Evolutionary conservation across 2,113 vertebrate genomes (phyloP).

Genomic region (Phalacrocorax brasilianus): DNA sequence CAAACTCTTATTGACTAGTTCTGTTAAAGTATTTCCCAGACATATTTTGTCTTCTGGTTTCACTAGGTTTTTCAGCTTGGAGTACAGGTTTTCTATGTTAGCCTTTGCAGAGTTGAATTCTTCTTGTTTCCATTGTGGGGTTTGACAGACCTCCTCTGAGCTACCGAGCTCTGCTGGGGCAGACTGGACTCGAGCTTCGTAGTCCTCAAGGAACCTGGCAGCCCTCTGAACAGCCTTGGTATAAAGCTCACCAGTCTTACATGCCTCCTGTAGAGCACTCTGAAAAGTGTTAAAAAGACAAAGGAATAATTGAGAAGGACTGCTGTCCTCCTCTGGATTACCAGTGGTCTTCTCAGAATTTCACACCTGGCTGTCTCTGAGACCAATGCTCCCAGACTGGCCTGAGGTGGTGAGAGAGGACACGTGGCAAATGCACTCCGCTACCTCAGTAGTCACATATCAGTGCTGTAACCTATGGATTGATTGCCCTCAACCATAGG

Average conservation of each 20-base stretch:
- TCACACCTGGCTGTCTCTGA: neutral
- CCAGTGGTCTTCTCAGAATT: neutral
- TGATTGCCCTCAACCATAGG: neutral
- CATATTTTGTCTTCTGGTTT: slow-evolving; percentile 65
- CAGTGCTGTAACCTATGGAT: neutral
- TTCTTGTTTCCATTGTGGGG: slow-evolving; percentile 49
- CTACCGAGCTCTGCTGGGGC: slow-evolving; percentile 30
- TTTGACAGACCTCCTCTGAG: slow-evolving; percentile 37
- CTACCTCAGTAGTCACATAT: neutral
- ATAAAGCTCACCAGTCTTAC: slow-evolving; percentile 68
- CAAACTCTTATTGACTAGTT: slow-evolving; percentile 73
- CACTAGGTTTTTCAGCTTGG: slow-evolving; percentile 62
- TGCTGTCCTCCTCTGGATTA: neutral
- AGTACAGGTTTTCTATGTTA: slow-evolving; percentile 66
- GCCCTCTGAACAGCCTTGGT: slow-evolving; percentile 54
- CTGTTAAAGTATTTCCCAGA: slow-evolving; percentile 70
- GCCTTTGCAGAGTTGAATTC: slow-evolving; percentile 74
- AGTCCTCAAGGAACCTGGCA: slow-evolving; percentile 54
- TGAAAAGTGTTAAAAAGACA: slow-evolving; percentile 54
- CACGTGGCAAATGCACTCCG: neutral
- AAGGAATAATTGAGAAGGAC: neutral
- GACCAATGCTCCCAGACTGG: neutral
- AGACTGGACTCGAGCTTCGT: slow-evolving; percentile 61
- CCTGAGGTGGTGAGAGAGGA: neutral
- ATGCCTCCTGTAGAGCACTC: slow-evolving; percentile 72